Base-by-base conservation (phyloP, 1,140 invertebrate genomes). In the Bombus superbus region DNA sequence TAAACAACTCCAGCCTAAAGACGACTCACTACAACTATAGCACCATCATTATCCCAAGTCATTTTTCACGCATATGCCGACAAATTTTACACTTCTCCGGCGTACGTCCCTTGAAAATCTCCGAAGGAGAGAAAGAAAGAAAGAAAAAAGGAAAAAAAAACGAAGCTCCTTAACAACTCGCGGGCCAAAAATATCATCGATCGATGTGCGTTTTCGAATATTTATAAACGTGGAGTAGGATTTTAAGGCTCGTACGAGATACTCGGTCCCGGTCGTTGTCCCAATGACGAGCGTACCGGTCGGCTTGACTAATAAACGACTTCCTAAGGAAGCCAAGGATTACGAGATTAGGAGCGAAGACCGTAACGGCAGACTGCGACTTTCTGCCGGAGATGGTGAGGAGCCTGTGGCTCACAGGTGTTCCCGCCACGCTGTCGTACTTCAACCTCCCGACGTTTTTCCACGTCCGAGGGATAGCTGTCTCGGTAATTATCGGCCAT, bases 311-410 rank as follows among this genome's bases (percentile, higher is more conserved):
- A 95, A 95, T 93, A 94, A 95, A 95, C 93, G 94, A 95, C 94
- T 95, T 95, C 94, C 94, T 93, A 94, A 95, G 94, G 94, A 95
- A 95, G 93, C 92, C 77, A 90, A 93, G 94, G 94, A 94, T 95
- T 95, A 95, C 89, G 91, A 94, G 94, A 95, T 95, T 95, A 95
- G 92, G 88, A 87, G 92, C 88, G 80, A 85, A 84, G 90, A 87
- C 75, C 87, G 82, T 18, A 68, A 35, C 64, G 53, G 86, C 81
- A 53, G 87, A 83, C 87, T 86, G 81, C 68, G 88, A 90, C 88
- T 90, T 90, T 91, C 89, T 89, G 88, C 88, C 74, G 82, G 66
- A n/a, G 81, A 68, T 68, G 57, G 72, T 66, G 75, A 73, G 74
- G 47, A 83, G 82, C 69, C 74, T 81, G 71, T 57, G 64, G 77